Percentiles rank a stretch among this genome's conserved stretches.
Evolutionary conservation across 2,888 invertebrate genomes (phyloP).

Genomic region (Thyatira batis): DNA sequence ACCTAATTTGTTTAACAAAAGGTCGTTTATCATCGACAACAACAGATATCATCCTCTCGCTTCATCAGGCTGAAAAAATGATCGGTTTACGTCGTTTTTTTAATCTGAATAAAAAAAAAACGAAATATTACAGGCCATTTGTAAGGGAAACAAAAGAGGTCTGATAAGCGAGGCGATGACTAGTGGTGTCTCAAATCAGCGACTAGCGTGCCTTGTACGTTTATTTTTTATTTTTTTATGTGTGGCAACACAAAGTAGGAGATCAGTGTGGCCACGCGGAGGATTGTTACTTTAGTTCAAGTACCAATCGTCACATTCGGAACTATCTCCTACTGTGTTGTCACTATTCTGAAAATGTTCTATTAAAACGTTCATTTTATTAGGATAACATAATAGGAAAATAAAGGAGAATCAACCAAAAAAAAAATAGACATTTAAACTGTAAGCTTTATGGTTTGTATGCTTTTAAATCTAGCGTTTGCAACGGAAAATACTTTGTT

Average conservation of each 20-base stretch:
- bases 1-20: constrained; percentile 17
- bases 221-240: constrained; percentile 51
- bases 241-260: constrained; percentile 78
- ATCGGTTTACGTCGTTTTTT: not conserved
- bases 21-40: constrained; percentile 56
- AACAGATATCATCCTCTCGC: constrained; percentile 68
- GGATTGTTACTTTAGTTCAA: constrained; percentile 67
- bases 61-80: constrained; percentile 46
- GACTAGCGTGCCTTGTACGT: constrained; percentile 77
- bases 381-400: constrained; percentile 27
- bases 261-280: constrained; percentile 49
- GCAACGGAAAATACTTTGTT: not conserved
- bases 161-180: constrained; percentile 72
- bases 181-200: constrained; percentile 80
- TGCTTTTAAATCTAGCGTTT: not conserved
- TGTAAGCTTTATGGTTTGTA: constrained; percentile 1
- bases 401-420: constrained; percentile 17
- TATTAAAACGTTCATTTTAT: constrained; percentile 26
- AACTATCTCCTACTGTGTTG: constrained; percentile 74
- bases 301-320: constrained; percentile 72
- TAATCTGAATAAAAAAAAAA: not conserved
- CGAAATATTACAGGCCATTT: not conserved
- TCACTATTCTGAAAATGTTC: constrained; percentile 66
- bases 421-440: not conserved
- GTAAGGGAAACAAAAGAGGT: constrained; percentile 16